phyloP scores from a whole-genome alignment of 2,113 vertebrate genomes.

The Lanius ludovicianus region DNA sequence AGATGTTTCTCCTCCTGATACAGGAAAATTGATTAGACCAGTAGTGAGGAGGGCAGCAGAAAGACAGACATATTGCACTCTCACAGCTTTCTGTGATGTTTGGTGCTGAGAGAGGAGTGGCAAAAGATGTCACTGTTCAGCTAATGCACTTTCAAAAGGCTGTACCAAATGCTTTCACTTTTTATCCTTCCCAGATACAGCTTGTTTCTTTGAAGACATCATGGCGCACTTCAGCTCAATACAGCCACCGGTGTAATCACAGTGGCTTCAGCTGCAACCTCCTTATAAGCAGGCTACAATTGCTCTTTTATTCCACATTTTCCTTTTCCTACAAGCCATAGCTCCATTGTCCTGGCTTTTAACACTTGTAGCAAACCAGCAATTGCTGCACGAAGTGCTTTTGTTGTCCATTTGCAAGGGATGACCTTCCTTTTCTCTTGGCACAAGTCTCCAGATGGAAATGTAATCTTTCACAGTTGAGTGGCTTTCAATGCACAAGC shows the following conservation, averaged over 20 bases:
- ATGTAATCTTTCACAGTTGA: constrained; percentile 11
- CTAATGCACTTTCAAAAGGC: not conserved
- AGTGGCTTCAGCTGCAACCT: not conserved
- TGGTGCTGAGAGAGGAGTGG: not conserved
- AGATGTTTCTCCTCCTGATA: not conserved
- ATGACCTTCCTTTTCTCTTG: constrained; percentile 14
- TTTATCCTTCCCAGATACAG: not conserved
- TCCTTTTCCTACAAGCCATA: not conserved
- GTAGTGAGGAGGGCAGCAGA: not conserved
- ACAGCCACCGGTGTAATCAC: not conserved
- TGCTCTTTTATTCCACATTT: not conserved
- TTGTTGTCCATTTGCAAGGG: not conserved
- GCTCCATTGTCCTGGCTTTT: not conserved
- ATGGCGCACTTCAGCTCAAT: not conserved
- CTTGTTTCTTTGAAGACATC: not conserved
- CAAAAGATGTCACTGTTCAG: not conserved
- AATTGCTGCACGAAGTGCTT: not conserved
- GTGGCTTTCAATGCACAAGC: not conserved
- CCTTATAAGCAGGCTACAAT: not conserved
- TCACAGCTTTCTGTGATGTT: not conserved
- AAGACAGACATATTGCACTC: not conserved
- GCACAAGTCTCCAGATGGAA: not conserved
- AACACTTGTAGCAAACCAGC: not conserved
- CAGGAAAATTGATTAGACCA: not conserved
- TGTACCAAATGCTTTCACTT: not conserved